phyloP scores from a whole-genome alignment of 2,888 invertebrate genomes.

The Cistogaster globosa region DNA sequence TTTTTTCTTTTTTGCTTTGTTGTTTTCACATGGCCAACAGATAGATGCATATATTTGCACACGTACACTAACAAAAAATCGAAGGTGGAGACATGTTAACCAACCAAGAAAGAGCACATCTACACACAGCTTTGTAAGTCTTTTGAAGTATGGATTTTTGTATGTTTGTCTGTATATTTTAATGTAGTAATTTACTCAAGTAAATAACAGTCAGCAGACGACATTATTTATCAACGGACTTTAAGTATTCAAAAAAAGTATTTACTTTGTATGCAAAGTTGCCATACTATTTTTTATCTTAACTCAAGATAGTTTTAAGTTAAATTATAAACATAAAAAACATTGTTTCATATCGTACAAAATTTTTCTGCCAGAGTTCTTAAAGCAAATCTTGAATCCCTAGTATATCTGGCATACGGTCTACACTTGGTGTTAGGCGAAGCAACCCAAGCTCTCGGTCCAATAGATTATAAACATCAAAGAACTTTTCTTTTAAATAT shows the following conservation, averaged over 20 bases:
- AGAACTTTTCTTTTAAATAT: too few relatives aligned
- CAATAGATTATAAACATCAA: too few relatives aligned
- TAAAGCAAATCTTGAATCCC: too few relatives aligned
- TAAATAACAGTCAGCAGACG: conserved; percentile 64
- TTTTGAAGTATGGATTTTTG: neutral
- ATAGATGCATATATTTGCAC: neutral
- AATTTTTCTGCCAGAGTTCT: too few relatives aligned
- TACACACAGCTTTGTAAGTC: conserved; percentile 6
- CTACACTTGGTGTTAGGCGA: too few relatives aligned
- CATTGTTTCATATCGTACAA: too few relatives aligned
- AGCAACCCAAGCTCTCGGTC: too few relatives aligned
- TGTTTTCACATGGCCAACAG: conserved; percentile 39
- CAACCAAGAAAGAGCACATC: conserved; percentile 57
- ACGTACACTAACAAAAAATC: conserved; percentile 15
- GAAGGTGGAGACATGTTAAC: conserved; percentile 72
- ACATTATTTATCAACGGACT: conserved; percentile 57
- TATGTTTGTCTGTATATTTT: conserved; percentile 6
- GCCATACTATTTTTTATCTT: conserved; percentile 10
- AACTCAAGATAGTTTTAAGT: too few relatives aligned
- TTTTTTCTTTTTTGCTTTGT: too few relatives aligned
- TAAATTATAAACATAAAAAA: too few relatives aligned
- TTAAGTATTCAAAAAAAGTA: conserved; percentile 37
- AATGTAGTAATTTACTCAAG: conserved; percentile 62
- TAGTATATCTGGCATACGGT: too few relatives aligned
- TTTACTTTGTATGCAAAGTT: neutral